phyloP scores from a whole-genome alignment of 2,888 invertebrate species.

The Hirudinaria manillensis region DNA sequence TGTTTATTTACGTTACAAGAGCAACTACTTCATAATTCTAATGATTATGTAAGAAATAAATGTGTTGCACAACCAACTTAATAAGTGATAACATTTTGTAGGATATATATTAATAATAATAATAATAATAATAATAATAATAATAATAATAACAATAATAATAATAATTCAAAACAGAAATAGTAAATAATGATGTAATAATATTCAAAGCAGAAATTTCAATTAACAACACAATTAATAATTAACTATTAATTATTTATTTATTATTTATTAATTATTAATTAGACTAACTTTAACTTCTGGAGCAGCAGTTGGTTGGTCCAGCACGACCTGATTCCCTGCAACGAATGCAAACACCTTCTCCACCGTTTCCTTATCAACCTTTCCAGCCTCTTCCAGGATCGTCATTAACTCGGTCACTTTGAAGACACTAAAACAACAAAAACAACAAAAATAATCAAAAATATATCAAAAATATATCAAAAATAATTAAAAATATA shows the following conservation, averaged over 20 bases:
- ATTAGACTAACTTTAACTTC: background rate
- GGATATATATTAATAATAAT: background rate
- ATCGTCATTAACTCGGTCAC: constrained; percentile 46
- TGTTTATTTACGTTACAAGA: too few relatives aligned
- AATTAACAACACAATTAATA: too few relatives aligned
- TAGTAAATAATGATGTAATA: background rate
- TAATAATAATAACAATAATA: background rate
- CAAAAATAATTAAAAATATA: background rate
- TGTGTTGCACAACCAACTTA: too few relatives aligned
- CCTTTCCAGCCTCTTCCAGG: constrained; percentile 43
- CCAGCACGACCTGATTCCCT: background rate
- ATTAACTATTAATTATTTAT: too few relatives aligned
- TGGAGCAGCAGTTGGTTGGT: background rate
- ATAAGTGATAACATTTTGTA: too few relatives aligned
- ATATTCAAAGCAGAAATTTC: background rate
- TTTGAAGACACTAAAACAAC: constrained; percentile 46
- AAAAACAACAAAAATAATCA: constrained; percentile 6
- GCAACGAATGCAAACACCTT: constrained; percentile 37
- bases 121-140: background rate
- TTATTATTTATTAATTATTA: background rate
- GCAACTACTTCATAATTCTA: too few relatives aligned
- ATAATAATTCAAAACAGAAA: too few relatives aligned
- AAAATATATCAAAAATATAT: too few relatives aligned
- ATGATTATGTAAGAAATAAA: too few relatives aligned
- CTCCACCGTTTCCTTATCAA: constrained; percentile 43